Percentiles rank a stretch among this genome's conserved stretches.
These are phyloP conservation scores for Aricia agestis DNA, from an alignment of 1,140 invertebrate species.

Conservation along the genomic window DNA sequence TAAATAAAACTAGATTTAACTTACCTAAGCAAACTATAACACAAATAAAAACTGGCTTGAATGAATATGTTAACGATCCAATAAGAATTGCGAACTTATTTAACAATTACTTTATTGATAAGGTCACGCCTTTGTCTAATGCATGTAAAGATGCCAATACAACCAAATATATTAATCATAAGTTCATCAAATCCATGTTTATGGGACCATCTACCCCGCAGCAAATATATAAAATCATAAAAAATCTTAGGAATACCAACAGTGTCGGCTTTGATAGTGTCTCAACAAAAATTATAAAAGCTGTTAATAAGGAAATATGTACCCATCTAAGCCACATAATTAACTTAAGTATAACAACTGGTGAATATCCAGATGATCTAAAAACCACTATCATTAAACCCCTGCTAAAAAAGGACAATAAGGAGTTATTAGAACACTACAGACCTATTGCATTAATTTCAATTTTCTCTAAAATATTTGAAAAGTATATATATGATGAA, in stretches of 20 bases:
- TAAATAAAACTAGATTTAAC: neutral
- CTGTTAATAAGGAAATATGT: neutral
- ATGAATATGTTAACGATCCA: slow-evolving; percentile 6
- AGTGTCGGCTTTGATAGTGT: neutral
- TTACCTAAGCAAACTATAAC: neutral
- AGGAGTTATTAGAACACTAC: neutral
- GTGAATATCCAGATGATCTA: neutral
- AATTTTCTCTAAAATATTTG: too few species aligned
- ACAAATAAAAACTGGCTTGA: neutral
- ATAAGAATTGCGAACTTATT: neutral
- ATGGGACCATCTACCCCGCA: neutral
- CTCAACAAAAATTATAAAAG: slow-evolving; percentile 6
- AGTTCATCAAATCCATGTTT: neutral
- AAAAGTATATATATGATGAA: too few species aligned
- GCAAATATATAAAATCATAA: neutral
- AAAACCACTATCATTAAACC: neutral
- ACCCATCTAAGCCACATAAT: neutral
- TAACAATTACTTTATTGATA: neutral
- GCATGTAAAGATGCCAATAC: neutral
- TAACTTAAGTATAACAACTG: neutral
- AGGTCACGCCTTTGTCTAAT: too few species aligned
- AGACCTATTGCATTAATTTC: neutral
- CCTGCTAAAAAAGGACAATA: neutral
- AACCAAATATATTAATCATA: neutral
- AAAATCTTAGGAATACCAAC: slow-evolving; percentile 3